phyloP scores from a whole-genome alignment of 2,113 vertebrate species.

The Neomonachus schauinslandi region DNA sequence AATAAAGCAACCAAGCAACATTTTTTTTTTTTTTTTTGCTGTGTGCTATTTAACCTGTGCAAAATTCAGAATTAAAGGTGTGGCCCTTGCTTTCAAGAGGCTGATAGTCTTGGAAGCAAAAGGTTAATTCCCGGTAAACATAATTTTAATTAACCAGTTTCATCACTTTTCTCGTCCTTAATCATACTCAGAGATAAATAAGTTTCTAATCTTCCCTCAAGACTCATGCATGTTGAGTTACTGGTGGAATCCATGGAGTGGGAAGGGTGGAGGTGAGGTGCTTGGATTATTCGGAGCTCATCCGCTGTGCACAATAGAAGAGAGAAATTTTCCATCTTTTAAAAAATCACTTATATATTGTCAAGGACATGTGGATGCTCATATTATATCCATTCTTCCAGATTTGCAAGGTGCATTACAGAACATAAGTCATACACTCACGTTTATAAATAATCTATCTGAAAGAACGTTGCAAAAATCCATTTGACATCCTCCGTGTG shows the following conservation, averaged over 20 bases:
- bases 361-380: background rate
- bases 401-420: background rate
- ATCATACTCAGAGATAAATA: background rate
- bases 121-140: background rate
- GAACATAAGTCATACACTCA: background rate
- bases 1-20: background rate
- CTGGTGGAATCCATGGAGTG: background rate
- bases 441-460: background rate
- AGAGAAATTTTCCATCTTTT: background rate
- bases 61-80: conserved; percentile 34
- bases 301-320: background rate
- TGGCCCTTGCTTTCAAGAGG: conserved; percentile 60
- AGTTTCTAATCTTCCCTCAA: background rate
- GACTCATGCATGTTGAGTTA: background rate
- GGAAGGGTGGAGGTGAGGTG: background rate
- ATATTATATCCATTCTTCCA: background rate
- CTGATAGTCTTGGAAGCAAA: conserved; percentile 55
- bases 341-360: background rate
- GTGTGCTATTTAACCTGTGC: conserved; percentile 18
- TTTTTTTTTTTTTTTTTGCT: conserved; percentile 25
- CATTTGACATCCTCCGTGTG: background rate
- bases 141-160: background rate
- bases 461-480: conserved; percentile 1
- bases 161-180: conserved; percentile 11
- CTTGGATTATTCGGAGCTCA: background rate